Percentiles rank a stretch among this genome's conserved stretches.
phyloP scores from a whole-genome alignment of 2,888 invertebrate genomes.

The Notodonta dromedarius region DNA sequence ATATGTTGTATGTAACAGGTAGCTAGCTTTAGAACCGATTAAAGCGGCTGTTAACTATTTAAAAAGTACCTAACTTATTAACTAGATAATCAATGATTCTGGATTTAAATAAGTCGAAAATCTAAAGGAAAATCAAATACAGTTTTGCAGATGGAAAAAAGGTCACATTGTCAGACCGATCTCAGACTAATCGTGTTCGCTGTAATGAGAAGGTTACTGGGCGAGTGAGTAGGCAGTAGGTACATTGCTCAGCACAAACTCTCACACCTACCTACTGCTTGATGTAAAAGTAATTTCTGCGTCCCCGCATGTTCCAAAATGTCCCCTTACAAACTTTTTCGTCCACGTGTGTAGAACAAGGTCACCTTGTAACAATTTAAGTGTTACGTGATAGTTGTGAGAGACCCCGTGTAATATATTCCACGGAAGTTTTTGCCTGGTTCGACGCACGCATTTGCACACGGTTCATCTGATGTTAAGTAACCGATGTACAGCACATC shows the following conservation, averaged over 20 bases:
- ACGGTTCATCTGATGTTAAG: too few relatives aligned
- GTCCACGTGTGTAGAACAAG: slow-evolving; percentile 18
- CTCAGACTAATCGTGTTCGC: slow-evolving; percentile 6
- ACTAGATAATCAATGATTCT: too few relatives aligned
- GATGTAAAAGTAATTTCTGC: slow-evolving; percentile 25
- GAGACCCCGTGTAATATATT: not conserved
- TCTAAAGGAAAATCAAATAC: too few relatives aligned
- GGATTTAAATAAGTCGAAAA: too few relatives aligned
- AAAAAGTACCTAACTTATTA: too few relatives aligned
- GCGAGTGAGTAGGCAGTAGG: not conserved
- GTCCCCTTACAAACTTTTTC: slow-evolving; percentile 26
- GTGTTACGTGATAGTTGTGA: slow-evolving; percentile 10
- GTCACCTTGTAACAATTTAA: slow-evolving; percentile 24
- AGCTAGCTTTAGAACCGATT: too few relatives aligned
- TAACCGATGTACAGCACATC: too few relatives aligned
- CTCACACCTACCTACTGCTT: slow-evolving; percentile 14
- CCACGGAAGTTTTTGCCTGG: not conserved
- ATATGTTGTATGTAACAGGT: too few relatives aligned
- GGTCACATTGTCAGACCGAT: not conserved
- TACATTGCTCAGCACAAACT: slow-evolving; percentile 24
- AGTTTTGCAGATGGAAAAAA: too few relatives aligned
- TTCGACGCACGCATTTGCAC: too few relatives aligned
- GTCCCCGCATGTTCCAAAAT: slow-evolving; percentile 20
- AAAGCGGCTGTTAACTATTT: too few relatives aligned
- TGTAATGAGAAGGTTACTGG: slow-evolving; percentile 18